These are phyloP conservation scores for Turritopsis dohrnii DNA, from an alignment of 30 jellyfish, hydroid and myxozoan genomes.

Conservation along the genomic window DNA sequence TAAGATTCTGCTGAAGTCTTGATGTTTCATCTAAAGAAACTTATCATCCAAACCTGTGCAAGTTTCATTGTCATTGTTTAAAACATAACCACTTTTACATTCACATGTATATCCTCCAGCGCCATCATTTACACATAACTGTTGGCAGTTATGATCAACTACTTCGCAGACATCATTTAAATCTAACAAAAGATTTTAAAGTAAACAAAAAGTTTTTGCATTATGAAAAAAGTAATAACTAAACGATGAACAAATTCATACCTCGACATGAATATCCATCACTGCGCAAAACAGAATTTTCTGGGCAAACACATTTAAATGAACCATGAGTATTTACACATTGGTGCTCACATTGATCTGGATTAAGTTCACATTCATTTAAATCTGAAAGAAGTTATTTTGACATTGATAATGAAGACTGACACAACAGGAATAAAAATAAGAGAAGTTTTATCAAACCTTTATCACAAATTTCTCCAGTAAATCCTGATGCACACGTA, in stretches of 20 bases:
- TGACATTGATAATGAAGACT: neutral
- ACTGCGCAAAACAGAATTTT: constrained; percentile 22
- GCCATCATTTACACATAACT: neutral
- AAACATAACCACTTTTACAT: neutral
- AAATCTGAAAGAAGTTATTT: constrained; percentile 33
- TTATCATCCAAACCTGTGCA: too few relatives aligned
- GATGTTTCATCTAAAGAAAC: too few relatives aligned
- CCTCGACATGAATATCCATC: constrained; percentile 6
- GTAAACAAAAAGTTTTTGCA: neutral
- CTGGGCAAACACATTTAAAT: constrained; percentile 56
- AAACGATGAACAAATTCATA: neutral
- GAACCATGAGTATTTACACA: constrained; percentile 77
- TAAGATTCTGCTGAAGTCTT: too few relatives aligned
- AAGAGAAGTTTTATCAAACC: neutral
- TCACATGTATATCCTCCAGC: constrained; percentile 4
- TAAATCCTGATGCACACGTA: neutral
- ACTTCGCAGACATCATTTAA: constrained; percentile 10
- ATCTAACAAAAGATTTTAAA: neutral
- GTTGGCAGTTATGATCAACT: neutral
- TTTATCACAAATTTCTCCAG: neutral
- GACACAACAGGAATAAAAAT: neutral
- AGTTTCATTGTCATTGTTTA: neutral
- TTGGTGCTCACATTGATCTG: constrained; percentile 45
- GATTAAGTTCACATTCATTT: constrained; percentile 63
- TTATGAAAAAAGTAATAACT: neutral